Evolutionary conservation across 2,888 invertebrate genomes (phyloP), one percentile per base, ranked within the genome.

Genomic region (Drosophila fungiperda): DNA sequence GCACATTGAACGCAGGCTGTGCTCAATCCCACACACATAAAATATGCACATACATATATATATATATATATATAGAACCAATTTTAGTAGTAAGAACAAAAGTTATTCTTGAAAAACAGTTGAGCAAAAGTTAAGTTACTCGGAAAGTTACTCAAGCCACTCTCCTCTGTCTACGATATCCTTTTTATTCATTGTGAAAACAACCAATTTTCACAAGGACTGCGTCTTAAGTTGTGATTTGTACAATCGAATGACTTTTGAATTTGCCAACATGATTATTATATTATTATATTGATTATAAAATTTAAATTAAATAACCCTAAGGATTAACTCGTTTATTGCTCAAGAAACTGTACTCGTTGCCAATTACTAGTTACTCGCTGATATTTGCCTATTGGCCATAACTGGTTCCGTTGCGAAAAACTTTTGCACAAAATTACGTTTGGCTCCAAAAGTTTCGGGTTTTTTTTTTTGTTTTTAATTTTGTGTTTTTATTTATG

Each of bases 1-100:
- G 68, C 66, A 86, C 76, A 87, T 85, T 80, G 89, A 87, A 87
- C 80, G 72, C 82, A 81, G 73, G 59, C 73, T 85, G 80, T 23
- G 68, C 71, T 57, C 62, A 57, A 15, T 45, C 15, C 45, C 15
- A 45, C 15, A 20, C 23, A 23, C 20, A 23, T 4, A 1, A 45
- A 23, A 45, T 45, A 8, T 23, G 15, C 20, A 20, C 36, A 38
- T 45, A 29, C 26, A 26, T 50, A 49, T 49, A 29, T 49, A 26
- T 26, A 15, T 15, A 4, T 15, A 50, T 17, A 32, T 17, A 17
- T 17, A n/a, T 9, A 32, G 76, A 84, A 79, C 69, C 83, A 83
- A 87, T 84, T 87, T 76, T 76, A 71, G 63, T 83, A 69, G 66
- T 75, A 73, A 75, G 78, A 86, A 88, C 65, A 77, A 53, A 70